Evolutionary conservation across 2,888 invertebrate genomes (phyloP).

Genomic region (Drosophila aldrichi): DNA sequence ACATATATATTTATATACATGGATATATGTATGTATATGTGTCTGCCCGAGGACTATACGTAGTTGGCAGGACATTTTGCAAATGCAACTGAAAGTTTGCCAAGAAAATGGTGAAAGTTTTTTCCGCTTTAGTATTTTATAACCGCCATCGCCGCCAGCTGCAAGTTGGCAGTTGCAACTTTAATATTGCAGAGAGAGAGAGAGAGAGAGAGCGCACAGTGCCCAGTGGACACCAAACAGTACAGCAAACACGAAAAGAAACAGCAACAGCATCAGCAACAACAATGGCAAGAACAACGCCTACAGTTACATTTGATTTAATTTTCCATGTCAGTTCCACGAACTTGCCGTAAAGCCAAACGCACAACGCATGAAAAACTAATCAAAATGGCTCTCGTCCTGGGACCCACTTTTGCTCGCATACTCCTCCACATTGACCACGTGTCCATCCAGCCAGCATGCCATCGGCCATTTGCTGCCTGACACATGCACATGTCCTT

Average conservation of each 20-base stretch:
- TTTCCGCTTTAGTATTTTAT: conserved; percentile 65
- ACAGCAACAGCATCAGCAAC: neutral
- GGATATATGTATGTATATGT: conserved; percentile 20
- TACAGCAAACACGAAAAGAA: conserved; percentile 2
- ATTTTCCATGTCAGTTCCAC: conserved; percentile 47
- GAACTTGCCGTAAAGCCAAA: conserved; percentile 38
- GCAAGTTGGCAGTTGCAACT: conserved; percentile 54
- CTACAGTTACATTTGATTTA: conserved; percentile 56
- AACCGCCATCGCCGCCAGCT: conserved; percentile 50
- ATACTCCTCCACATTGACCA: conserved; percentile 25
- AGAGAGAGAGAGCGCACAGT: conserved; percentile 12
- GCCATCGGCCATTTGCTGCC: conserved; percentile 46
- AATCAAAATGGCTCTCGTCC: conserved; percentile 63
- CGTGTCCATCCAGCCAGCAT: conserved; percentile 1
- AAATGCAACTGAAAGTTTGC: conserved; percentile 77
- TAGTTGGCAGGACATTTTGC: conserved; percentile 72
- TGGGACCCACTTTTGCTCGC: conserved; percentile 18
- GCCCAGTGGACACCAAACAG: conserved; percentile 24
- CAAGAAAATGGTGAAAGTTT: conserved; percentile 80
- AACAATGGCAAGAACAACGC: conserved; percentile 10
- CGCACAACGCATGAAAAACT: conserved; percentile 63
- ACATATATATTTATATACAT: conserved; percentile 5
- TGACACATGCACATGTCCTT: conserved; percentile 56
- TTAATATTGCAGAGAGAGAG: conserved; percentile 52
- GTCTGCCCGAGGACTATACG: conserved; percentile 17